These are phyloP conservation scores for Rhagonycha fulva DNA, from an alignment of 2,888 invertebrate species.

Conservation along the genomic window DNA sequence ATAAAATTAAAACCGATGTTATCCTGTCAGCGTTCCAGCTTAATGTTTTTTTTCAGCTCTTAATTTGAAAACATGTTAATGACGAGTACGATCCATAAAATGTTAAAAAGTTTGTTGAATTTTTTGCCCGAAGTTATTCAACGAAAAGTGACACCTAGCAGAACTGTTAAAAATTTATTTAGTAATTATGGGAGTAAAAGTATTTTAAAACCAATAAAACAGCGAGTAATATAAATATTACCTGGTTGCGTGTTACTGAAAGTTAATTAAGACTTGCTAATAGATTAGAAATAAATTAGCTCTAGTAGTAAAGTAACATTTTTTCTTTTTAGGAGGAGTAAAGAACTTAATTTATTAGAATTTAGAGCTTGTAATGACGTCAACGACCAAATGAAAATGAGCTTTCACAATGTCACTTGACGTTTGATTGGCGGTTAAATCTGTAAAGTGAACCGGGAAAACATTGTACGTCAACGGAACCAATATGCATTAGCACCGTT, in stretches of 20 bases:
- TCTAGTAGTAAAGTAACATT: background rate
- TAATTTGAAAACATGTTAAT: background rate
- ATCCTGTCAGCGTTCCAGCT: background rate
- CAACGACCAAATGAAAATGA: conserved; percentile 39
- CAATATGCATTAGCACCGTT: conserved; percentile 22
- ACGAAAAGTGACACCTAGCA: background rate
- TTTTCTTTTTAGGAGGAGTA: background rate
- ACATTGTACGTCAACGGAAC: conserved; percentile 18
- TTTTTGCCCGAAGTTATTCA: background rate
- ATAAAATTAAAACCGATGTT: background rate
- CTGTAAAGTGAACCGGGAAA: conserved; percentile 22
- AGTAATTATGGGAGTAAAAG: background rate
- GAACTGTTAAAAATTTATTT: background rate
- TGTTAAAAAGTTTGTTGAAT: background rate
- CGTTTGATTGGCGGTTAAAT: conserved; percentile 35
- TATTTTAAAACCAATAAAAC: background rate
- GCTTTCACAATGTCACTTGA: conserved; percentile 24
- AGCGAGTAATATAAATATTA: background rate
- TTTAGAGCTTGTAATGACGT: conserved; percentile 35
- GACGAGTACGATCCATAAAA: background rate
- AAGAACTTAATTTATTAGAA: background rate
- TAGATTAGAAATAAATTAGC: background rate
- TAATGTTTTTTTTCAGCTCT: background rate
- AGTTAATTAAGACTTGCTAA: background rate
- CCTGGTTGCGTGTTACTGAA: background rate